phyloP scores from a whole-genome alignment of 1,140 invertebrate species.

The Holcopasites calliopsidis region DNA sequence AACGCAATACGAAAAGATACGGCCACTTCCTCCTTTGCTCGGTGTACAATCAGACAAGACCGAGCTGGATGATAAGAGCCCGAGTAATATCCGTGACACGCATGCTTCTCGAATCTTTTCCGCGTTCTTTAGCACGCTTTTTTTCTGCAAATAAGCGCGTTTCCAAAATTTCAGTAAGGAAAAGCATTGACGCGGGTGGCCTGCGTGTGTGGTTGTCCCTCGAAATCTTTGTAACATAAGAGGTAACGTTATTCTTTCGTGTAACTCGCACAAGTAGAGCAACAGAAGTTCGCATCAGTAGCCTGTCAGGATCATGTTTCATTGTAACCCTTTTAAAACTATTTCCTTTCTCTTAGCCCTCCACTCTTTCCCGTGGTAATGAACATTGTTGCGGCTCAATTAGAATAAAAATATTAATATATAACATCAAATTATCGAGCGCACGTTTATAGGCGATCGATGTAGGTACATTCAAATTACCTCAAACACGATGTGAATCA shows the following conservation, averaged over 20 bases:
- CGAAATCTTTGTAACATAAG: background rate
- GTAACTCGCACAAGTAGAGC: background rate
- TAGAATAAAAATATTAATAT: too few relatives aligned
- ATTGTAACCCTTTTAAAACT: constrained; percentile 16
- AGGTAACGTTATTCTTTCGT: background rate
- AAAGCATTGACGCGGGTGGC: background rate
- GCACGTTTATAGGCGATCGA: too few relatives aligned
- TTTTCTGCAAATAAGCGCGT: background rate
- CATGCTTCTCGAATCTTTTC: background rate
- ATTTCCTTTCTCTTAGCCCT: constrained; percentile 11
- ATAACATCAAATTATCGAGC: too few relatives aligned
- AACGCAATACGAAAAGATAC: constrained; percentile 66
- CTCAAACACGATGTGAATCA: constrained; percentile 12
- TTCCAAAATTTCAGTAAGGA: background rate
- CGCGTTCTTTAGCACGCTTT: background rate
- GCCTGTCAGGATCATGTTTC: constrained; percentile 23
- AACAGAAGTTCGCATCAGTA: constrained; percentile 3
- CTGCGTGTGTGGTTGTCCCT: too few relatives aligned
- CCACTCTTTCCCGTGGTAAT: background rate
- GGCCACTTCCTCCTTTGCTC: constrained; percentile 58
- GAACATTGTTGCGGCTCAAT: too few relatives aligned
- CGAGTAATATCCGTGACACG: constrained; percentile 7
- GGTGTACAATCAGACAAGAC: constrained; percentile 12
- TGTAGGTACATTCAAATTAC: background rate
- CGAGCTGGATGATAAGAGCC: constrained; percentile 1